phyloP scores from a whole-genome alignment of 2,797 vertebrate species.

The Zalophus californianus region DNA sequence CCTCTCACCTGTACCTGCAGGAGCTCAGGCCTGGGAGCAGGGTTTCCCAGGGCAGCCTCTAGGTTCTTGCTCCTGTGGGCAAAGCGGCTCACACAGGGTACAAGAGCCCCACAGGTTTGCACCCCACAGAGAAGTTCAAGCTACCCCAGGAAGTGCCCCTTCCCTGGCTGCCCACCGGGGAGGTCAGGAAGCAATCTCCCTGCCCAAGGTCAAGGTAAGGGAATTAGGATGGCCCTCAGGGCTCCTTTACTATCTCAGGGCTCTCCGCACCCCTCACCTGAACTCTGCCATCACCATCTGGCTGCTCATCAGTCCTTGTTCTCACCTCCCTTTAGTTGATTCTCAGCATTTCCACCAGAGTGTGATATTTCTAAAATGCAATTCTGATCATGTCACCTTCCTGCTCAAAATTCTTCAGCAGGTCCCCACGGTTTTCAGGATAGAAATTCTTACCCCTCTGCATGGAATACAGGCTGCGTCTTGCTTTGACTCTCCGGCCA shows the following conservation, averaged over 20 bases:
- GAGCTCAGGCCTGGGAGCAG: neutral
- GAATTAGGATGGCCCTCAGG: neutral
- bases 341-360: conserved; percentile 13
- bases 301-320: neutral
- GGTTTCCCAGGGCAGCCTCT: neutral
- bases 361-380: conserved; percentile 19
- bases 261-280: neutral
- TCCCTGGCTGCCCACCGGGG: neutral
- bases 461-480: neutral
- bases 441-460: conserved; percentile 44
- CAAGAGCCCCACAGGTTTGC: neutral
- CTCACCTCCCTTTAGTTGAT: neutral
- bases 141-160: too few species aligned
- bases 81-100: neutral
- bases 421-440: conserved; percentile 14
- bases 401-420: conserved; percentile 63
- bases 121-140: neutral
- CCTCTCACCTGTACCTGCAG: neutral
- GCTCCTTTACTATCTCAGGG: fast-evolving
- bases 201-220: neutral
- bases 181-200: neutral
- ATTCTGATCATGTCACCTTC: conserved; percentile 63
- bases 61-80: neutral
- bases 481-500: neutral
- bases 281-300: neutral